Conservation (phyloP, 2,113 vertebrate species). For the Prunella fulvescens region DNA sequence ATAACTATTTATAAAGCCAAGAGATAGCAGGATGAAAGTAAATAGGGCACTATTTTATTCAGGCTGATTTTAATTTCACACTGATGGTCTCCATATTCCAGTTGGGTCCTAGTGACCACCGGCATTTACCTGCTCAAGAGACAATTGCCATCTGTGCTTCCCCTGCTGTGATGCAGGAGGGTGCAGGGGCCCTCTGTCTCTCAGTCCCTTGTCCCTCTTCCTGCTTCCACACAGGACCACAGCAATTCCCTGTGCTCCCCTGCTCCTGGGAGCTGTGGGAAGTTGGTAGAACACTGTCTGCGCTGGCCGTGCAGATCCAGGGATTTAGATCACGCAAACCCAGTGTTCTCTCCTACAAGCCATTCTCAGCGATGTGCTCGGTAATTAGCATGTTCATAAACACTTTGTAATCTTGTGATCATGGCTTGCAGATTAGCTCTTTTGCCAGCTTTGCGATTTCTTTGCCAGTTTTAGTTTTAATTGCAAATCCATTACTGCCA, state of each 20-base stretch:
- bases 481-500: conserved; percentile 69
- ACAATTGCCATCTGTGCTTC: fast-evolving
- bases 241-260: not conserved
- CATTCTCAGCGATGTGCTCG: conserved; percentile 33
- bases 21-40: not conserved
- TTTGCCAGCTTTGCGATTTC: conserved; percentile 69
- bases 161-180: not conserved
- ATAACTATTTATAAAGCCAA: not conserved
- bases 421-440: conserved; percentile 65
- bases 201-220: not conserved
- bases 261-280: not conserved
- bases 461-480: conserved; percentile 71
- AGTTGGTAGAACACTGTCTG: not conserved
- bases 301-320: not conserved
- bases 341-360: conserved; percentile 9
- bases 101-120: not conserved
- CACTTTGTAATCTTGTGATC: conserved; percentile 69
- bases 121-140: not conserved
- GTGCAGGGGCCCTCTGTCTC: not conserved
- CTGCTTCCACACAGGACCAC: fast-evolving
- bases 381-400: conserved; percentile 69
- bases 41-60: not conserved
- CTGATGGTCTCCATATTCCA: fast-evolving
- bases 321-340: not conserved
- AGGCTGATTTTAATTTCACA: not conserved